Evolutionary conservation across 2,888 invertebrate genomes (phyloP).

Genomic region (Cryptophagus acutangulus): DNA sequence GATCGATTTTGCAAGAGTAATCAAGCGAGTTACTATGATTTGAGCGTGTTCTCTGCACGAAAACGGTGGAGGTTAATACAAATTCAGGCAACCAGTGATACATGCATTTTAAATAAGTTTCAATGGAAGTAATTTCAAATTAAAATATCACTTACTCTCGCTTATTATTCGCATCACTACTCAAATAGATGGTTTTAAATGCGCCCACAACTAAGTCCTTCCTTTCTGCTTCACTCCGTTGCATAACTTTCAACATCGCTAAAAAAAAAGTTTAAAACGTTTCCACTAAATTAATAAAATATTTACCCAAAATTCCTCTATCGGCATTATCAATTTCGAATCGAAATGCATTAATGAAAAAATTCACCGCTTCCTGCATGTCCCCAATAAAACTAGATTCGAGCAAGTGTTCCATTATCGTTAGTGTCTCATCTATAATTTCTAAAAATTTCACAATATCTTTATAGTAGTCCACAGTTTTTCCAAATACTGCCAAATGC

Average conservation of each 20-base stretch:
- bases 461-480: constrained; percentile 65
- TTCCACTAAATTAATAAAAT: not conserved
- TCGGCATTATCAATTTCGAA: constrained; percentile 73
- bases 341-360: constrained; percentile 75
- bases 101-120: too few relatives aligned
- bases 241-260: constrained; percentile 72
- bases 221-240: constrained; percentile 72
- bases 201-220: constrained; percentile 72
- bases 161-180: constrained; percentile 51
- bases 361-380: constrained; percentile 82
- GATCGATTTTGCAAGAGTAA: constrained; percentile 53
- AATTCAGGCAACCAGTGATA: too few relatives aligned
- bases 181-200: constrained; percentile 67
- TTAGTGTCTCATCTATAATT: constrained; percentile 48
- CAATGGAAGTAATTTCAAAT: constrained; percentile 6
- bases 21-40: constrained; percentile 57
- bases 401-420: constrained; percentile 67
- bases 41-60: constrained; percentile 52
- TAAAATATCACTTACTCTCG: too few relatives aligned
- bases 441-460: constrained; percentile 43
- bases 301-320: constrained; percentile 55
- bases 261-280: constrained; percentile 31
- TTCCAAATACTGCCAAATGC: constrained; percentile 47
- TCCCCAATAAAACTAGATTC: constrained; percentile 71
- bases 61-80: constrained; percentile 16